phyloP scores from a whole-genome alignment of 2,888 invertebrate species.

The Laspeyria flexula region DNA sequence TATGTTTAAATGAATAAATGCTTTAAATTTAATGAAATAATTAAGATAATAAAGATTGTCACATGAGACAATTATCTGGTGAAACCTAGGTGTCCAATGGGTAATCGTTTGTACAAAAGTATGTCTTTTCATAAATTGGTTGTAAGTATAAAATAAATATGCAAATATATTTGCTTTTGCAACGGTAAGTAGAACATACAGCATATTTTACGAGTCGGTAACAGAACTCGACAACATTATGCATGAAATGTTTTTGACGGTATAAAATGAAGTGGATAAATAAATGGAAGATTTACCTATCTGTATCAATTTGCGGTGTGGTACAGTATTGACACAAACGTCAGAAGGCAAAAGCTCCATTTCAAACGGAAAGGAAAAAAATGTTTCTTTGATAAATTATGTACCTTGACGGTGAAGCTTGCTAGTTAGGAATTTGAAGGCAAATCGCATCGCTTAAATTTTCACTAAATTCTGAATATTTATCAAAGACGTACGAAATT shows the following conservation, averaged over 20 bases:
- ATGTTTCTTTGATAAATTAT: constrained; percentile 45
- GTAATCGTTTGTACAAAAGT: too few species aligned
- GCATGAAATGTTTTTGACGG: background rate
- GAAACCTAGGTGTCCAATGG: too few species aligned
- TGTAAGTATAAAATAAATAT: too few species aligned
- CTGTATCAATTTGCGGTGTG: constrained; percentile 20
- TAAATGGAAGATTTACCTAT: constrained; percentile 4
- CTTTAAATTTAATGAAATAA: too few species aligned
- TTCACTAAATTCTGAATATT: constrained; percentile 50
- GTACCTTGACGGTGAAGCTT: constrained; percentile 27
- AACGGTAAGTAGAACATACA: too few species aligned
- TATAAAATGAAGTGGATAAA: background rate
- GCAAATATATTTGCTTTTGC: too few species aligned
- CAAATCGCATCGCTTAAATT: constrained; percentile 41
- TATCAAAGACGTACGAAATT: constrained; percentile 51
- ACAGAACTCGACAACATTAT: background rate
- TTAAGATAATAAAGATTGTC: too few species aligned
- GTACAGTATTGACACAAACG: constrained; percentile 27
- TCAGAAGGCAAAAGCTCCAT: constrained; percentile 22
- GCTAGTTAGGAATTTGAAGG: constrained; percentile 38
- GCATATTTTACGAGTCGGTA: background rate
- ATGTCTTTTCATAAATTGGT: too few species aligned
- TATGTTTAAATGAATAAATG: too few species aligned
- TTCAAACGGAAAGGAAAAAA: constrained; percentile 27
- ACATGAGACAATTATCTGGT: too few species aligned